Evolutionary conservation across 1,140 invertebrate species (phyloP), one percentile per base, ranked within the genome.

Genomic region (Dufourea novaeangliae): DNA sequence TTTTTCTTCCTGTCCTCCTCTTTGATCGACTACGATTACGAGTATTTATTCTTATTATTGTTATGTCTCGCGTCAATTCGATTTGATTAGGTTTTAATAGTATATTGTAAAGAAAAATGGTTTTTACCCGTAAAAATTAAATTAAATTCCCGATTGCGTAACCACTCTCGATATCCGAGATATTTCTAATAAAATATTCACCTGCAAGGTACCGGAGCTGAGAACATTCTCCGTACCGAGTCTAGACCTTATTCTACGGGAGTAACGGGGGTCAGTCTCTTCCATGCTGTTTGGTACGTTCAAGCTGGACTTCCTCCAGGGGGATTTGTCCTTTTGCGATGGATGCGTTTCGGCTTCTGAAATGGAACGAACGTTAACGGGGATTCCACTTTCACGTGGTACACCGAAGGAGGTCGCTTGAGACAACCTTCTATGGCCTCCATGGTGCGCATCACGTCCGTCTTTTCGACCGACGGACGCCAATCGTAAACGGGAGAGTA

Each of bases 351-450:
- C 95, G 25, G 94, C 94, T 93, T 96, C 96, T 96, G 88, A 2
- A 93, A 92, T 34, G 14, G 57, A 71, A 32, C 5, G 10, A 7
- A 57, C 39, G 12, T 8, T 46, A 8, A 27, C 6, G 10, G 7
- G 7, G 12, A 20, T 5, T n/a, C n/a, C n/a, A n/a, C n/a, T n/a
- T n/a, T n/a, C n/a, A n/a, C n/a, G n/a, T n/a, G n/a, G n/a, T n/a
- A n/a, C n/a, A n/a, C n/a, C n/a, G n/a, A n/a, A n/a, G n/a, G n/a
- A 2, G 41, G 52, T 71, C 11, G 2, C 66, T 20, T 27, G 34
- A 54, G 44, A 41, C n/a, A 46, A 96, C 96, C 96, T 94, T 97
- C 97, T 71, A 98, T 96, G 39, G 96, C 95, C 93, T 98, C 97
- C 93, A 98, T 96, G 32, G 96, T 95, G 64, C 95, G 93, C 81